Conservation (phyloP, 2,888 invertebrate species). For the Catocala fraxini region DNA sequence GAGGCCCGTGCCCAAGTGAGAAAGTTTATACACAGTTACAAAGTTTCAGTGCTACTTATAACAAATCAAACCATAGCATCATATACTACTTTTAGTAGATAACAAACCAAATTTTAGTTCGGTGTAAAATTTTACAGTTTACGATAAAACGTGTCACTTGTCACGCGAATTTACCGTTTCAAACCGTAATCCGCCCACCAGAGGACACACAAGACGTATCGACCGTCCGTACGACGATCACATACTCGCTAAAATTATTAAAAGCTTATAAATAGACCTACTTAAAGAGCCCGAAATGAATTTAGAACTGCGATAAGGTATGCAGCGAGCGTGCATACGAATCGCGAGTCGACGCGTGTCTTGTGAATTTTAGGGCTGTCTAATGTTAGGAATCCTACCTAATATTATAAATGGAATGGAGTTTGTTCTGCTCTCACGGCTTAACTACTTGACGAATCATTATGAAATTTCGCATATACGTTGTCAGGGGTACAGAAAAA, state of each 20-base stretch:
- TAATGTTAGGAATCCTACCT: too few species aligned
- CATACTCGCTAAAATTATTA: slow-evolving; percentile 59
- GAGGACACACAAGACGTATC: slow-evolving; percentile 50
- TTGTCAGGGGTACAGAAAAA: too few species aligned
- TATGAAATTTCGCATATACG: too few species aligned
- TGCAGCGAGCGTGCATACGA: slow-evolving; percentile 49
- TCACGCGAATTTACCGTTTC: slow-evolving; percentile 38
- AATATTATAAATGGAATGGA: too few species aligned
- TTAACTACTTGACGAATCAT: too few species aligned
- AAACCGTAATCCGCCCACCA: slow-evolving; percentile 32
- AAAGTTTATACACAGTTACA: too few species aligned
- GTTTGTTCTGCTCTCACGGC: too few species aligned
- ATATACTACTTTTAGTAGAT: slow-evolving; percentile 10
- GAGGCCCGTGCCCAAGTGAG: too few species aligned
- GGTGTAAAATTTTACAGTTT: slow-evolving; percentile 33
- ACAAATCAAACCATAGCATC: too few species aligned
- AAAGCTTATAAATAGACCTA: slow-evolving; percentile 60
- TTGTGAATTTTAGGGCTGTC: slow-evolving; percentile 16
- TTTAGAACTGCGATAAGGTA: slow-evolving; percentile 44
- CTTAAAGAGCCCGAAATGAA: slow-evolving; percentile 41
- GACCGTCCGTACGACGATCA: slow-evolving; percentile 50
- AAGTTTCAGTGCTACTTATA: too few species aligned
- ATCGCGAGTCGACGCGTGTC: slow-evolving; percentile 52
- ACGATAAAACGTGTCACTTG: slow-evolving; percentile 34
- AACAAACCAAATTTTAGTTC: slow-evolving; percentile 23